Evolutionary conservation across 2,888 invertebrate species (phyloP).

Genomic region (Rhodophaea formosa): DNA sequence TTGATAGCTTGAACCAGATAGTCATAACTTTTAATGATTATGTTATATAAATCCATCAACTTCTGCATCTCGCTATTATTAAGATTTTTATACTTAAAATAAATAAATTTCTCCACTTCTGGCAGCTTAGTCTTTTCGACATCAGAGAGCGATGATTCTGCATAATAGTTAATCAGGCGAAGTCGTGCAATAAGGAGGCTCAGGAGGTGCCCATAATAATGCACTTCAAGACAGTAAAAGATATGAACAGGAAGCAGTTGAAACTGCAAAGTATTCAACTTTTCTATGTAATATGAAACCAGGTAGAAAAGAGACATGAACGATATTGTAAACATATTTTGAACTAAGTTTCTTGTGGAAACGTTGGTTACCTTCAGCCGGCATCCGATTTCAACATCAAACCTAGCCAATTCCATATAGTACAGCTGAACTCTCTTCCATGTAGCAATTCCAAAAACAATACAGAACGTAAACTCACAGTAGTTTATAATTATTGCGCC

Average conservation of each 20-base stretch:
- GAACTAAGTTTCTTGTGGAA: conserved; percentile 39
- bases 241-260: conserved; percentile 34
- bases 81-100: conserved; percentile 32
- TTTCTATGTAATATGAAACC: conserved; percentile 24
- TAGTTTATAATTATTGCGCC: conserved; percentile 21
- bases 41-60: conserved; percentile 55
- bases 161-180: conserved; percentile 48
- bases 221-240: conserved; percentile 42
- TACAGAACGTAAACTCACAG: conserved; percentile 32
- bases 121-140: conserved; percentile 29
- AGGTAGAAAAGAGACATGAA: conserved; percentile 27
- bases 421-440: conserved; percentile 42
- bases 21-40: conserved; percentile 49
- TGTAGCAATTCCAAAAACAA: conserved; percentile 36
- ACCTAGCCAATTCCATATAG: conserved; percentile 44
- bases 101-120: conserved; percentile 36
- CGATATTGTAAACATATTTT: conserved; percentile 31
- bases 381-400: conserved; percentile 46
- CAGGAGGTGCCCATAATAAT: conserved; percentile 53
- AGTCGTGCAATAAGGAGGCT: conserved; percentile 49
- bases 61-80: conserved; percentile 44
- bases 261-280: conserved; percentile 15
- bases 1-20: conserved; percentile 55
- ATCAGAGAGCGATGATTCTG: conserved; percentile 44
- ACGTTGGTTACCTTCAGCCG: conserved; percentile 39